Evolutionary conservation across 2,797 vertebrate genomes (phyloP), one percentile per base, ranked within the genome.

Genomic region (Tinamus major): DNA sequence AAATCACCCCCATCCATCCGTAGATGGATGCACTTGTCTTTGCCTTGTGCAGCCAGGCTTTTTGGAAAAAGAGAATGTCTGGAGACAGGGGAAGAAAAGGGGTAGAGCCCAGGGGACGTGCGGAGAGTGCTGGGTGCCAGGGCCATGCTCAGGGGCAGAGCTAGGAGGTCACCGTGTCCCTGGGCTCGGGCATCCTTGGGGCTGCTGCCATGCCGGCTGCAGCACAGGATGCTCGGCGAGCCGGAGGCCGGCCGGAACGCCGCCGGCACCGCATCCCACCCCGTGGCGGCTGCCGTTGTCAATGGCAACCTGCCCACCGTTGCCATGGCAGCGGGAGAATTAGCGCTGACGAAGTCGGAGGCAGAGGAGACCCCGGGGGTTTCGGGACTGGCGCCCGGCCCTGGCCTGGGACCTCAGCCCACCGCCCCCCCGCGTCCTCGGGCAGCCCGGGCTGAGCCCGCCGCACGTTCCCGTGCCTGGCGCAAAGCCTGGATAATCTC

Each of bases 261-360:
- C 17, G 53, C 16, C 53, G 53, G 53, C 53, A 31, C 17, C 18
- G 31, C 55, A 56, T 56, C 55, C 55, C 55, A 12, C 55, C 55
- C 55, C 18, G 31, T 29, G 31, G 20, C 79, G 88, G 67, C 87
- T 51, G 59, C 0, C 5, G 87, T 95, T 84, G 95, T 90, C 96
- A 94, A 67, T 81, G 80, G 85, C 93, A 96, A 95, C 94, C 91
- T 95, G 77, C 67, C 2, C 2, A 53, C 0, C 1, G 96, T 95
- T 96, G 90, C 95, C 87, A 95, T 93, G 93, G 94, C 83, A 96
- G 90, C 61, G 0, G 42, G 67, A 62, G 88, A 96, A 93, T 88
- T 81, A 90, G 81, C 74, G 59, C 80, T 84, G 85, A 72, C 0
- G 3, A 70, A 84, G 35, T 86, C 77, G 23, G 65, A 79, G 41